phyloP scores from a whole-genome alignment of 2,113 vertebrate species.

The Phyllostomus hastatus region DNA sequence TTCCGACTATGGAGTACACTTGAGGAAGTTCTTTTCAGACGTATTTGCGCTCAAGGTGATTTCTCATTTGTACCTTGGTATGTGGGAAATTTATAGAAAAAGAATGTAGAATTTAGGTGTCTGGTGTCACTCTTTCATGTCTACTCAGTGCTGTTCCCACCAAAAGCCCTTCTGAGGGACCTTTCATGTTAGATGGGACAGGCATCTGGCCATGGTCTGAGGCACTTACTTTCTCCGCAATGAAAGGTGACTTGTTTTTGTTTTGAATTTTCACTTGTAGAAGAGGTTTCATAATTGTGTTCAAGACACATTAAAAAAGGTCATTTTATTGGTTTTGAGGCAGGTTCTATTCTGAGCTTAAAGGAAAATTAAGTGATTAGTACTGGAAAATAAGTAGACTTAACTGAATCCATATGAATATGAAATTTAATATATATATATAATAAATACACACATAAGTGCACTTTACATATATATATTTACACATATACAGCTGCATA shows the following conservation, averaged over 20 bases:
- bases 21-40: background rate
- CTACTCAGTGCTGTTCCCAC: background rate
- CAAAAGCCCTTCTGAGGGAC: background rate
- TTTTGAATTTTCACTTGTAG: background rate
- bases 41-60: background rate
- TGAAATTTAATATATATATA: background rate
- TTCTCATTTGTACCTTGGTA: background rate
- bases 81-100: background rate
- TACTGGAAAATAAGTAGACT: background rate
- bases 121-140: background rate
- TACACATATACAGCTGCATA: background rate
- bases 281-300: background rate
- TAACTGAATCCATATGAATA: background rate
- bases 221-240: background rate
- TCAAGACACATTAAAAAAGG: background rate
- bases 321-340: background rate
- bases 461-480: background rate
- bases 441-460: background rate
- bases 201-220: background rate
- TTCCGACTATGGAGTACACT: background rate
- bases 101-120: background rate
- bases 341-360: background rate
- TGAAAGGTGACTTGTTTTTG: background rate
- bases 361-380: background rate
- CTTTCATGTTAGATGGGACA: background rate